Evolutionary conservation across 2,797 vertebrate species (phyloP).

Genomic region (Acanthiza pusilla): DNA sequence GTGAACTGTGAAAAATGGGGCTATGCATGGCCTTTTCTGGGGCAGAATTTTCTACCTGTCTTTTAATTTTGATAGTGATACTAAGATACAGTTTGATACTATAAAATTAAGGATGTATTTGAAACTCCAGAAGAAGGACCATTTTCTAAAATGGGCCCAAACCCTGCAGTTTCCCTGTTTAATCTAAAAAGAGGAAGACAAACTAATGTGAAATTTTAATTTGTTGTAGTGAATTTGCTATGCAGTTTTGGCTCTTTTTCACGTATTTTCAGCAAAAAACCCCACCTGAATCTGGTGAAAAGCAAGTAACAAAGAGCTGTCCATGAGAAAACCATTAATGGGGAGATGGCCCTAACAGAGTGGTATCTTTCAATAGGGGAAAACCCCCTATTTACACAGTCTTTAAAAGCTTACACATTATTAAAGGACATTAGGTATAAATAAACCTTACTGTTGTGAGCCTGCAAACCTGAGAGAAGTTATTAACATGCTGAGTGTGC

Average conservation of each 20-base stretch:
- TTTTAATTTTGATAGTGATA: slow-evolving; percentile 15
- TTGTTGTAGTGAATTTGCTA: background rate
- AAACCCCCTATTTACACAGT: fast-evolving
- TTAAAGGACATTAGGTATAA: background rate
- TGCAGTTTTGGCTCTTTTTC: background rate
- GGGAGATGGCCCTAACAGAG: background rate
- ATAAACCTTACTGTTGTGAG: background rate
- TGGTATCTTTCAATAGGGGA: fast-evolving
- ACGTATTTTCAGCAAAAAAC: background rate
- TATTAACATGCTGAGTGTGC: background rate
- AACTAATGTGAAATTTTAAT: background rate
- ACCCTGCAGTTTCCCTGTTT: background rate
- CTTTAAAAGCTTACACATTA: background rate
- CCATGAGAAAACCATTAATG: background rate
- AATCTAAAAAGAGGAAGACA: background rate
- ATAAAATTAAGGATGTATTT: background rate
- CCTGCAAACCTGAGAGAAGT: background rate
- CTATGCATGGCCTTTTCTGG: background rate
- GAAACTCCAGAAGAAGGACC: background rate
- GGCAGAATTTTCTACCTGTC: background rate
- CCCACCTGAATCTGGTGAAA: background rate
- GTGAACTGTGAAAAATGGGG: slow-evolving; percentile 4
- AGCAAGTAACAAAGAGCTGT: background rate
- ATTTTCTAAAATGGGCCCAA: background rate
- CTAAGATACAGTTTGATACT: background rate